Evolutionary conservation across 1,140 invertebrate species (phyloP).

Genomic region (Conus betulinus): DNA sequence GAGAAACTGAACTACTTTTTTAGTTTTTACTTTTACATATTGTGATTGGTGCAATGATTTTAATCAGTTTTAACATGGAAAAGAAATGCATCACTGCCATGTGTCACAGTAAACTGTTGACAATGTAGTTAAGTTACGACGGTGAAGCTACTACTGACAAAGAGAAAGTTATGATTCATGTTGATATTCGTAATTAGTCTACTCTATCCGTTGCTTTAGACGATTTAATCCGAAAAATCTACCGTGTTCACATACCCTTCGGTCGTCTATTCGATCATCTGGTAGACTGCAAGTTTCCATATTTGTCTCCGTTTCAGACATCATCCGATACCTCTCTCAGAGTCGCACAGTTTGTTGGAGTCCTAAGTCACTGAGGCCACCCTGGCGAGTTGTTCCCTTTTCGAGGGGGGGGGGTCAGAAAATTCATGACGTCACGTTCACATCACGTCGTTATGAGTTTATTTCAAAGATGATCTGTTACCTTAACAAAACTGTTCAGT

Average conservation of each 20-base stretch:
- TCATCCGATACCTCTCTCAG: slow-evolving; percentile 34
- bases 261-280: slow-evolving; percentile 61
- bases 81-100: too few relatives aligned
- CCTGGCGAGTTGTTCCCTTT: slow-evolving; percentile 48
- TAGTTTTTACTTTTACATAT: too few relatives aligned
- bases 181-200: not conserved
- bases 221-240: not conserved
- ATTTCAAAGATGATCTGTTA: not conserved
- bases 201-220: too few relatives aligned
- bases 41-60: too few relatives aligned
- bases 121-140: too few relatives aligned
- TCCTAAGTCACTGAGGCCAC: slow-evolving; percentile 35
- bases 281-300: slow-evolving; percentile 65
- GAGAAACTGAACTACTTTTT: too few relatives aligned
- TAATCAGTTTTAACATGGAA: too few relatives aligned
- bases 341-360: slow-evolving; percentile 24
- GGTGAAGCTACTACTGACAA: not conserved
- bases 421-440: slow-evolving; percentile 58
- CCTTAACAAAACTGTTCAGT: not conserved
- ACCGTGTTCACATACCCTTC: slow-evolving; percentile 54
- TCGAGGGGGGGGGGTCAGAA: slow-evolving; percentile 50
- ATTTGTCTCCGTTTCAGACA: slow-evolving; percentile 61
- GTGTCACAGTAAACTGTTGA: too few relatives aligned
- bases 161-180: not conserved
- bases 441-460: not conserved